Base-by-base conservation (phyloP, 2,888 invertebrate species). In the Tenthredo distinguenda region DNA sequence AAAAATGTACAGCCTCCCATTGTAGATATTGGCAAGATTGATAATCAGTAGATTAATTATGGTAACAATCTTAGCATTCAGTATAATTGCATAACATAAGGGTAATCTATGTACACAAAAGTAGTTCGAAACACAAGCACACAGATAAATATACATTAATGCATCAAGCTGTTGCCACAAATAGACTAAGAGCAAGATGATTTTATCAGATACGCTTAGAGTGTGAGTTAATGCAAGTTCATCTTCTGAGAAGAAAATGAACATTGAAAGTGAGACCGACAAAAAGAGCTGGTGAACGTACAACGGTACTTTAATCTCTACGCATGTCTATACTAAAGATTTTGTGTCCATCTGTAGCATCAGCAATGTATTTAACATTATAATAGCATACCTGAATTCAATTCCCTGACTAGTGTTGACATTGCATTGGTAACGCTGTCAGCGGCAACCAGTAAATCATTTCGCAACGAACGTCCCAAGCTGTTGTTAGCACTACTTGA, bases 361-460 rank as follows among this genome's bases (percentile, higher is more conserved):
- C 81, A 81, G 81, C 81, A 40, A 40, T 62, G 58, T 81, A 62
- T 62, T 62, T 40, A 10, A 81, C 58, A 62, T 81, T 26, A 37
- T 83, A 31, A 71, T 86, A 85, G 92, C 95, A 94, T 94, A 97
- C 97, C 98, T 95, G 98, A 97, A 94, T 99, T 99, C 84, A 99
- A 96, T 95, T 99, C 99, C 93, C 98, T 96, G 90, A 99, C 99
- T 90, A 99, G 96, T 40, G 98, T 98, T 55, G 99, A 98, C 99
- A 99, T 99, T 87, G 99, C 99, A 94, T 98, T 98, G 87, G 99
- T 99, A 89, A 99, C 99, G 43, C 98, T 99, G 94, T 99, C 99
- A 72, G 99, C 99, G 76, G 99, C 99, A 91, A 98, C 97, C 89
- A 99, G 95, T 85, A 99, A 95, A 94, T 99, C 98, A 92, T 98